phyloP scores from a whole-genome alignment of 1,140 invertebrate species.

The Plodia interpunctella region DNA sequence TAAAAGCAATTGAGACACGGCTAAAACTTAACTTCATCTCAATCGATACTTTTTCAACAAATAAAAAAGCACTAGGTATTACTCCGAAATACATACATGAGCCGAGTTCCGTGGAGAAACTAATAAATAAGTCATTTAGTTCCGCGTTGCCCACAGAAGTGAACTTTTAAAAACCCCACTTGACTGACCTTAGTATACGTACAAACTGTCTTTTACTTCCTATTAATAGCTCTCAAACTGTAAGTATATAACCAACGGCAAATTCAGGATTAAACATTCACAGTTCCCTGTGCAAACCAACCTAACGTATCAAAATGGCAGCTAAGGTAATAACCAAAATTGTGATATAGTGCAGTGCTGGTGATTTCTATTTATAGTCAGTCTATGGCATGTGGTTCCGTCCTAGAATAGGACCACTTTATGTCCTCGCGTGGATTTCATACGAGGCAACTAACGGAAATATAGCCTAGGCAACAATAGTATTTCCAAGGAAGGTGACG shows the following conservation, averaged over 20 bases:
- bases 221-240: slow-evolving; percentile 60
- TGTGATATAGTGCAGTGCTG: slow-evolving; percentile 7
- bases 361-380: background rate
- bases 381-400: too few species aligned
- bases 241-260: slow-evolving; percentile 60
- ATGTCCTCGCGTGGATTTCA: too few species aligned
- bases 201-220: slow-evolving; percentile 60
- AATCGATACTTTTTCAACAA: too few species aligned
- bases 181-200: slow-evolving; percentile 55
- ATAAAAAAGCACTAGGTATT: too few species aligned
- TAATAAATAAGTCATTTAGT: slow-evolving; percentile 32
- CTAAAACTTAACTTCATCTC: too few species aligned
- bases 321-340: slow-evolving; percentile 61
- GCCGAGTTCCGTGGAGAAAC: too few species aligned
- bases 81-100: too few species aligned
- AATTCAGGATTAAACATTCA: slow-evolving; percentile 60
- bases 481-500: too few species aligned
- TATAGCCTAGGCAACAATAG: too few species aligned
- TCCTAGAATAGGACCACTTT: too few species aligned
- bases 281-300: slow-evolving; percentile 63
- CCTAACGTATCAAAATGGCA: slow-evolving; percentile 65
- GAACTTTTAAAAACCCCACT: slow-evolving; percentile 59
- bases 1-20: too few species aligned
- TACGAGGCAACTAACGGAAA: too few species aligned
- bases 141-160: slow-evolving; percentile 59